Base-by-base conservation (phyloP, 2,113 vertebrate species). In the Machaerirhynchus nigripectus region DNA sequence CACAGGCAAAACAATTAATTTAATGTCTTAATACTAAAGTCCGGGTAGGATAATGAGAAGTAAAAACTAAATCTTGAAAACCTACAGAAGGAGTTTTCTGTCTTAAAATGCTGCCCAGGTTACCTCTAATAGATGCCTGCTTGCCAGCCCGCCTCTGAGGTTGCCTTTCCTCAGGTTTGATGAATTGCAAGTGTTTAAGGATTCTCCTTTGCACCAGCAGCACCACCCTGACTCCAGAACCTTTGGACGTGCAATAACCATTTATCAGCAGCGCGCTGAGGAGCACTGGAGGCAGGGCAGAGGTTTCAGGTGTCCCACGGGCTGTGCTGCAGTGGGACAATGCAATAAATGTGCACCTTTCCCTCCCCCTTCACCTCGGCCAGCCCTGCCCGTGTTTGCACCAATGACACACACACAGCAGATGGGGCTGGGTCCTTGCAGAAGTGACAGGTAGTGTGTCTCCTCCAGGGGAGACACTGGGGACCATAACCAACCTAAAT, bases 401-500 rank as follows among this genome's bases (percentile, higher is more conserved):
- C 1, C 0, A 7, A 28, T 2, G 2, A 9, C n/a, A 10, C 0
- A 3, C 61, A 40, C 26, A 11, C 7, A 60, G 67, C 18, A 4
- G 14, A 10, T 3, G 1, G 37, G 61, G 50, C 47, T 3, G 22
- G 12, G 6, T 49, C 37, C 42, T n/a, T 17, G 37, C 56, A 55
- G 16, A 50, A 65, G 18, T 5, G 40, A n/a, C 23, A 53, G 47
- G 39, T 7, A 4, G 7, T 6, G 20, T 1, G 1, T 70, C 37
- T 52, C 15, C 40, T 44, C 42, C 44, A 9, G 15, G 52, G 19
- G 10, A 31, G 15, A 33, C 56, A 28, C 14, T 16, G 17, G 35
- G 56, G 26, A 40, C 15, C 20, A 18, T 1, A 10, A 14, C 37
- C 22, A 33, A 6, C 47, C 15, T 3, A 49, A 61, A 69, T 23